Base-by-base conservation (phyloP, 2,888 invertebrate genomes). In the Himalopsyche anomala region DNA sequence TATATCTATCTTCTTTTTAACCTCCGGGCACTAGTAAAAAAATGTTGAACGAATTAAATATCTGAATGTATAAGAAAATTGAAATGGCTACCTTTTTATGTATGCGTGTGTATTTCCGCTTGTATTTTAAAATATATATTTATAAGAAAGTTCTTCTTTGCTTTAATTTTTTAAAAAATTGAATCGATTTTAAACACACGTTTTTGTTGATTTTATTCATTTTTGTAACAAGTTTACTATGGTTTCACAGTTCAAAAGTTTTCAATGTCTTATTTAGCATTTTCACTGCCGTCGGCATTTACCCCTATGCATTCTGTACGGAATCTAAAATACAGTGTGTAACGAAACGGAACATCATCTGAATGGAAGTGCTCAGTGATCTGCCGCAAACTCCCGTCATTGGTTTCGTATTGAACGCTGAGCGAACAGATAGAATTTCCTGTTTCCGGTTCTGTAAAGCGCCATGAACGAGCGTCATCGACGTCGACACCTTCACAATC, bases 371-470 rank as follows among this genome's bases (percentile, higher is more conserved):
- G 62, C 28, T 62, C 62, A 28, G 62, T 62, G 62, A 62, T 62
- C 62, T 62, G n/a, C 62, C 62, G 62, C 62, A 62, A 62, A 62
- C 62, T 62, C 62, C 62, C 62, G 19, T 62, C 62, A 62, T 62
- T 28, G 62, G 62, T 62, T 62, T 62, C 62, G 62, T 62, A 62
- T 62, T 62, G 62, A 62, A 28, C 62, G 62, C 62, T 28, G 62
- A n/a, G 62, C 62, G 19, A 19, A 19, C 62, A 62, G 62, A 62
- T 62, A 62, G 62, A 62, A 62, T 62, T 62, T 62, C 62, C 62
- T 62, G 62, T 62, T 62, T 62, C 62, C 62, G 62, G 62, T 62
- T 62, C 62, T 62, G 62, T 62, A 62, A 62, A 28, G 28, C 62
- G 62, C 62, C 62, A 28, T 28, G 62, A 62, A 62, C 62, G 62